Conservation (phyloP, 1,140 invertebrate genomes). For the Asobara japonica region DNA sequence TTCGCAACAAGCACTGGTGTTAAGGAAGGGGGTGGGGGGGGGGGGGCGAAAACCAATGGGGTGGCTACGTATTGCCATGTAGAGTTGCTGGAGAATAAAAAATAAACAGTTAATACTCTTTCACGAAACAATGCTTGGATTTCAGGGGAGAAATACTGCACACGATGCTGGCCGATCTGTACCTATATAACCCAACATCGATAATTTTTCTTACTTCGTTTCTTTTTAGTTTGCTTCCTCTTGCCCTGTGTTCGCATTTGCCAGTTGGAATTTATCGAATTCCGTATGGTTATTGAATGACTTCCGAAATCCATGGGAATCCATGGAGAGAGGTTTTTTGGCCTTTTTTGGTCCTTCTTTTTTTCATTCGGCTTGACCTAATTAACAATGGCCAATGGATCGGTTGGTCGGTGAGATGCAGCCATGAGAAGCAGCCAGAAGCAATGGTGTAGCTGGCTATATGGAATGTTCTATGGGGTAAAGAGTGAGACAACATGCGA, state of each 20-base stretch:
- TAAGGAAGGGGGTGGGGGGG: background rate
- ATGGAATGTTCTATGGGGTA: background rate
- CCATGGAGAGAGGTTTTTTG: background rate
- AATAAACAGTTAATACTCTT: conserved; percentile 7
- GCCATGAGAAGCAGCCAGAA: background rate
- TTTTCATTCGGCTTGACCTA: background rate
- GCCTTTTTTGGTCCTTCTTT: background rate
- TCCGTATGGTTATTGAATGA: background rate
- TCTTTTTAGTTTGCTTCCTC: background rate
- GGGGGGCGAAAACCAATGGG: background rate
- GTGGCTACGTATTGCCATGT: background rate
- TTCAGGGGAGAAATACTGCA: conserved; percentile 29
- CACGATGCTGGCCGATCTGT: background rate
- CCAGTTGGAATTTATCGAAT: conserved; percentile 26
- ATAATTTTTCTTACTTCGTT: background rate
- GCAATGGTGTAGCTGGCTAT: background rate
- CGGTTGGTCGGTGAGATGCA: background rate
- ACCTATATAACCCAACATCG: background rate
- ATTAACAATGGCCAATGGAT: too few species aligned
- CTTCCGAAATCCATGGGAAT: conserved; percentile 17
- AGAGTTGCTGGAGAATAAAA: background rate
- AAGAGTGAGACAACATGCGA: conserved; percentile 28
- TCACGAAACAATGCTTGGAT: conserved; percentile 21
- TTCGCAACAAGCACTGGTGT: background rate
- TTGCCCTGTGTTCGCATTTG: background rate